A percentile compares a stretch with the other conserved stretches of the same genome.
Conservation (phyloP, 2,888 invertebrate species). For the Cactoblastis cactorum region DNA sequence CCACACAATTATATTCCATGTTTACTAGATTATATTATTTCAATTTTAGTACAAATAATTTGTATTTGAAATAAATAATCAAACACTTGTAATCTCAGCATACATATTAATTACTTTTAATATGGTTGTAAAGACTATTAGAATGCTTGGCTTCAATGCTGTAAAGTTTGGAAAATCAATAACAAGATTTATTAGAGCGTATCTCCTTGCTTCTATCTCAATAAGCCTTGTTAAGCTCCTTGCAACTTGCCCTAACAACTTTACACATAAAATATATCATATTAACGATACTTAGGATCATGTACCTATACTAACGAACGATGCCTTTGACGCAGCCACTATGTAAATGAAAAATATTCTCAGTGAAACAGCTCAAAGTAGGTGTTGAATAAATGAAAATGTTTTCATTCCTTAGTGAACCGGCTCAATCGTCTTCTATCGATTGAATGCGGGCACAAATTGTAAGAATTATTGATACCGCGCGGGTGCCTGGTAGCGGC, state of each 20-base stretch:
- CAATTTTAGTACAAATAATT: no score
- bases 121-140: no score
- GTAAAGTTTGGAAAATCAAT: slow-evolving; percentile 13
- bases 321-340: neutral
- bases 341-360: neutral
- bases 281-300: slow-evolving; percentile 11
- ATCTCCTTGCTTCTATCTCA: slow-evolving; percentile 9
- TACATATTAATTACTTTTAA: no score
- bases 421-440: slow-evolving; percentile 36
- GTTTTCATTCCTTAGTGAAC: slow-evolving; percentile 25
- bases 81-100: no score
- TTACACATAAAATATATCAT: slow-evolving; percentile 7
- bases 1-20: no score
- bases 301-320: neutral
- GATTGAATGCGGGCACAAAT: slow-evolving; percentile 53
- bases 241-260: slow-evolving; percentile 9
- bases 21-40: no score
- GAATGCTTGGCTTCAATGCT: neutral
- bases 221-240: slow-evolving; percentile 15
- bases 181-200: slow-evolving; percentile 10
- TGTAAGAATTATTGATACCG: slow-evolving; percentile 74
- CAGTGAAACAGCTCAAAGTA: neutral
- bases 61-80: no score
- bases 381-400: slow-evolving; percentile 20
- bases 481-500: slow-evolving; percentile 34